Base-by-base conservation (phyloP, 2,888 invertebrate species). In the Machimus rusticus region DNA sequence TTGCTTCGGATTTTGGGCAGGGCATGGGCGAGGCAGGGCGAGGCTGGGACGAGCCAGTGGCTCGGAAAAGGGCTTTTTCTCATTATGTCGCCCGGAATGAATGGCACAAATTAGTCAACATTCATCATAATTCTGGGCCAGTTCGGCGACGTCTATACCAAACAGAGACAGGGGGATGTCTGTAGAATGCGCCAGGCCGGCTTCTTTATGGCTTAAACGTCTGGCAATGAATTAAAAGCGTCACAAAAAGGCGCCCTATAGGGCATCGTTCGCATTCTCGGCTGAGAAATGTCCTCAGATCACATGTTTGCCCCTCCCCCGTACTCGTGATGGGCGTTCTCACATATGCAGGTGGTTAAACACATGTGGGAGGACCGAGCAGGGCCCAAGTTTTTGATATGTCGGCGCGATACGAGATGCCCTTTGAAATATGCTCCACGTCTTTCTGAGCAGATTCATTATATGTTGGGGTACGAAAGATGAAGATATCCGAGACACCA, bases 51-150 rank as follows among this genome's bases (percentile, higher is more conserved):
- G 34, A 37, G 34, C 0, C 34, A 8, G 3, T 1, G 57, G 9
- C 57, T 12, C 4, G 16, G 82, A 66, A 66, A 51, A 37, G 31
- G 37, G n/a, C 43, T 43, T 31, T 37, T 74, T 74, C 85, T 85
- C 85, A 85, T 74, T 85, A 85, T 85, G 85, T 85, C 85, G 74
- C 46, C 39, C 14, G 46, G 23, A 74, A 74, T 85, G 31, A 85
- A 74, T 85, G 85, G 23, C 74, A 74, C 85, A 74, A 85, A 85
- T 85, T 85, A 85, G 85, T 85, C 85, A 85, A 34, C 74, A 85
- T 85, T 74, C 46, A 85, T 85, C 85, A 85, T 74, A 85, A 46
- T 74, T 85, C n/a, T 46, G 74, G 34, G n/a, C 74, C n/a, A 43
- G 79, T 66, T 66, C 9, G 23, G 23, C 66, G 9, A 28, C 66